These are phyloP conservation scores for Onychostoma macrolepis DNA, from an alignment of 2,113 vertebrate genomes.

Conservation along the genomic window DNA sequence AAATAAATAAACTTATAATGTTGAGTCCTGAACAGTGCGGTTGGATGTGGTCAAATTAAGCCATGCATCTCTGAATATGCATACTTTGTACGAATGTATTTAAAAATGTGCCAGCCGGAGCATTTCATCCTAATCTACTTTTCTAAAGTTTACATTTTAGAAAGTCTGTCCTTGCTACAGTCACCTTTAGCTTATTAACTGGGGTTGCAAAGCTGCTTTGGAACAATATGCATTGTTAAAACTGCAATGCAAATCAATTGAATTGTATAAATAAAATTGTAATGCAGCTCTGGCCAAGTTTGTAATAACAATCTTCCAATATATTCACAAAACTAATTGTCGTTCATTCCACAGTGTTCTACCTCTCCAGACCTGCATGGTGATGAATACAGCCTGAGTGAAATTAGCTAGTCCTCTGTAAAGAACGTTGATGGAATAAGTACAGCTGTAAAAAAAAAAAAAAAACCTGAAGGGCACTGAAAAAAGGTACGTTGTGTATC, in stretches of 20 bases:
- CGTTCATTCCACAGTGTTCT: background rate
- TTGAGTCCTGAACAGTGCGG: background rate
- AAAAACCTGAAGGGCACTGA: constrained; percentile 42
- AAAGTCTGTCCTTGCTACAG: background rate
- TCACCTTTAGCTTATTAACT: background rate
- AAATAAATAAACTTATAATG: too few species aligned
- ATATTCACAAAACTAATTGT: background rate
- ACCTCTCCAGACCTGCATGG: background rate
- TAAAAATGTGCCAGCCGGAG: background rate
- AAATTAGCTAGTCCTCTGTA: constrained; percentile 24
- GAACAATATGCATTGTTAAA: background rate
- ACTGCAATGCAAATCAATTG: background rate
- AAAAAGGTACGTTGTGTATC: constrained; percentile 35
- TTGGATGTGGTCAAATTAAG: background rate
- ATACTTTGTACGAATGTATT: background rate
- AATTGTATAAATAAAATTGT: background rate
- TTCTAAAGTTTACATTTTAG: background rate
- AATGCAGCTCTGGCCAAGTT: background rate
- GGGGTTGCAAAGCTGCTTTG: background rate
- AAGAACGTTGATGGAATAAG: constrained; percentile 12
- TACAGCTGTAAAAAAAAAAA: background rate
- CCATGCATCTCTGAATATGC: background rate
- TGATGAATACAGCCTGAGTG: background rate
- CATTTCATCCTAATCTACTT: background rate
- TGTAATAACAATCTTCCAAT: background rate